Base-by-base conservation (phyloP, 2,797 vertebrate genomes). In the Syngnathus acus region DNA sequence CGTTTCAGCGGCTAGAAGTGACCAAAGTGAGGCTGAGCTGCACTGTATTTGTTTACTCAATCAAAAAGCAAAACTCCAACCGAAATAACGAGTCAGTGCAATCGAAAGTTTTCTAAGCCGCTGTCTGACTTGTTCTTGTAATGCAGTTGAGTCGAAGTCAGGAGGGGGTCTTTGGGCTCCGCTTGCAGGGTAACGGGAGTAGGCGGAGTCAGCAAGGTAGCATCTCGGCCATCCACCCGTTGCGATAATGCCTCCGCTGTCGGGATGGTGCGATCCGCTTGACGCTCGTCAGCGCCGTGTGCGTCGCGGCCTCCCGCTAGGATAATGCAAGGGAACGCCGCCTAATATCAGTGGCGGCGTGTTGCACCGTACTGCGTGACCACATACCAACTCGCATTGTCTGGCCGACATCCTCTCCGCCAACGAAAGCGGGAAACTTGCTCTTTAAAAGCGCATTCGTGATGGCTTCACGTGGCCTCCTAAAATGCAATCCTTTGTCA, bases 121-220 rank as follows among this genome's bases (percentile, higher is more conserved):
- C 91, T 93, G 90, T 93, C 93, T 94, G 94, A 94, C 94, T 92
- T 92, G 93, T 72, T 92, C 93, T 93, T 92, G 92, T 93, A 95
- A 96, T 95, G 94, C 95, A 94, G 94, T 95, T 95, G 93, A 92
- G 92, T 94, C 95, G 94, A 93, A 92, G 91, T 79, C 72, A 6
- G 63, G 19, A 45, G 57, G 70, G 43, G 68, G 57, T 48, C 26
- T 32, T 32, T 69, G 57, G 47, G 11, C 23, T 60, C 53, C 39
- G 32, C 23, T 23, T 23, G 21, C 26, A 32, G 26, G 50, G 32
- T 45, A 65, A 65, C 2, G 23, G 37, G 42, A 38, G 32, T 54
- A 61, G 60, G 23, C 40, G 55, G 2, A 37, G 40, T 43, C 60
- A 64, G 43, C 91, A 90, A 89, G 85, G 84, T 84, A 82, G 88